phyloP scores from a whole-genome alignment of 2,797 vertebrate species.

The Scolopax rusticola region DNA sequence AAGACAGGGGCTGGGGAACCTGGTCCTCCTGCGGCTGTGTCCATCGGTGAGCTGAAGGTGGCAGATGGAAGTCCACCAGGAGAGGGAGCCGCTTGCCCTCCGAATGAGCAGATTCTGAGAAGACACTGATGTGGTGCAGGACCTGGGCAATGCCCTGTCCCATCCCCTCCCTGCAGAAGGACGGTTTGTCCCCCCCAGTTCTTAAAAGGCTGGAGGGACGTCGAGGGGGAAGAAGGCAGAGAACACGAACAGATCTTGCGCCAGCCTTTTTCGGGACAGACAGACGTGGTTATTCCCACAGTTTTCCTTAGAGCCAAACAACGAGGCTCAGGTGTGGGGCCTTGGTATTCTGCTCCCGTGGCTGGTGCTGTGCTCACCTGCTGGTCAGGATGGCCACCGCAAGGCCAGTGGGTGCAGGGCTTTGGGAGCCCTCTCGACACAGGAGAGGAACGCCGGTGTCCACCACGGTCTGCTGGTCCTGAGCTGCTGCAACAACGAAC shows the following conservation, averaged over 20 bases:
- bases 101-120: background rate
- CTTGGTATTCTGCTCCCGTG: background rate
- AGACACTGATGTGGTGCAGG: fast-evolving
- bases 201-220: background rate
- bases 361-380: background rate
- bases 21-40: fast-evolving
- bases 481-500: background rate
- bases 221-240: background rate
- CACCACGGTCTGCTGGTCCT: background rate
- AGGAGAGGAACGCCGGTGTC: background rate
- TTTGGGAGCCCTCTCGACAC: background rate
- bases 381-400: background rate
- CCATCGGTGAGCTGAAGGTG: background rate
- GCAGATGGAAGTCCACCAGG: background rate
- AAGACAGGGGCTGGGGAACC: fast-evolving
- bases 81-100: slow-evolving; percentile 42
- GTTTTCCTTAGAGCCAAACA: background rate
- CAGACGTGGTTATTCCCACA: no score
- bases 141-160: background rate
- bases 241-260: background rate
- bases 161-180: background rate
- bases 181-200: background rate
- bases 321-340: background rate
- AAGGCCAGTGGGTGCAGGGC: background rate
- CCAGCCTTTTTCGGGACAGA: background rate